These are phyloP conservation scores for Lacanobia oleracea DNA, from an alignment of 2,888 invertebrate species.

Conservation along the genomic window DNA sequence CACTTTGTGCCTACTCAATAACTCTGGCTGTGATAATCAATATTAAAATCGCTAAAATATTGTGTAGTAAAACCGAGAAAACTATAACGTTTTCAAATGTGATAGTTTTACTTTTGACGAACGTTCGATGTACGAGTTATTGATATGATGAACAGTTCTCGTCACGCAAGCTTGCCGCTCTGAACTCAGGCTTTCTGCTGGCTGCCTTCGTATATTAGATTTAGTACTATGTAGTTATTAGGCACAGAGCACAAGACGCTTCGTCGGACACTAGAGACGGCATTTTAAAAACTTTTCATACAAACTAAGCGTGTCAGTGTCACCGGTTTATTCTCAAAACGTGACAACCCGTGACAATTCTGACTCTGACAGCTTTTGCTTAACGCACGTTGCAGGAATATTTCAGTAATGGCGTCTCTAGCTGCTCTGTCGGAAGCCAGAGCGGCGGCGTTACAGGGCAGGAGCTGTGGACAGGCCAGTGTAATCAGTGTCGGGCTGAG, in stretches of 20 bases:
- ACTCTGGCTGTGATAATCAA: slow-evolving; percentile 47
- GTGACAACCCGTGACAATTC: background rate
- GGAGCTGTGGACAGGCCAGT: slow-evolving; percentile 50
- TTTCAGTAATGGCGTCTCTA: background rate
- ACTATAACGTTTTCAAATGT: slow-evolving; percentile 78
- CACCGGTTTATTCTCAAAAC: background rate
- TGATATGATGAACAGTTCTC: slow-evolving; percentile 58
- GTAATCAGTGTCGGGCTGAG: slow-evolving; percentile 66
- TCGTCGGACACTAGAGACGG: background rate
- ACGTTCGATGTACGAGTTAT: slow-evolving; percentile 67
- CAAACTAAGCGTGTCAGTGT: background rate
- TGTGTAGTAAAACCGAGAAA: slow-evolving; percentile 72
- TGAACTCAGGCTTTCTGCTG: background rate
- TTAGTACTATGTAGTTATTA: background rate
- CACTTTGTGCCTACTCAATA: slow-evolving; percentile 60
- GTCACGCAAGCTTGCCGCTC: slow-evolving; percentile 4
- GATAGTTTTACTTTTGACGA: slow-evolving; percentile 64
- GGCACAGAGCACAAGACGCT: background rate
- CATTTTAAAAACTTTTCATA: background rate
- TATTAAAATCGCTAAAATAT: slow-evolving; percentile 56
- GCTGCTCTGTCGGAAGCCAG: background rate
- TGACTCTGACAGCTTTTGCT: background rate
- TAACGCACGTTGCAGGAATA: background rate
- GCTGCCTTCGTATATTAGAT: background rate
- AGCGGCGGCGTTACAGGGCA: background rate